Evolutionary conservation across 2,888 invertebrate genomes (phyloP), one percentile per base, ranked within the genome.

Genomic region (Tetrapedia diversipes): DNA sequence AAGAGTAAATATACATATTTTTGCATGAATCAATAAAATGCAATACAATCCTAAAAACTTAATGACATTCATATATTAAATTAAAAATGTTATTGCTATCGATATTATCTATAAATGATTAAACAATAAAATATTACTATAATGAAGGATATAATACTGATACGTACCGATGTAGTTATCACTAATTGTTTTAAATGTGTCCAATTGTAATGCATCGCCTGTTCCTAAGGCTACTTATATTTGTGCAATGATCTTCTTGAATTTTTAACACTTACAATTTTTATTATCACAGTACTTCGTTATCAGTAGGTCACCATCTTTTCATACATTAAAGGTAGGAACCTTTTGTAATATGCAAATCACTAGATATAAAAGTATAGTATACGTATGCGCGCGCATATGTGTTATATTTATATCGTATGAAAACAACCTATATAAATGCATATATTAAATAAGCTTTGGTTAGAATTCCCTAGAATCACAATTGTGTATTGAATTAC

Each of bases 251-350:
- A n/a, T n/a, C n/a, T n/a, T n/a, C n/a, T n/a, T n/a, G 54, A 72
- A 47, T 61, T 22, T 67, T 68, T 61, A 79, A 70, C 80, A 83
- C 69, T 81, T 61, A 57, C 72, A 66, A 77, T 77, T 81, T 79
- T 76, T 83, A 80, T 83, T 86, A 84, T 86, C 86, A 74, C 72
- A 56, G 73, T 82, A 84, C 71, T 80, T 82, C 75, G 49, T 81
- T 86, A 86, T 86, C 84, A 80, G 77, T 86, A 77, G 77, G 84
- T 86, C 86, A 86, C 86, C 86, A 86, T 86, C 86, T 86, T 86
- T 84, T 79, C 76, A 80, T 84, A 85, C 83, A 86, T 86, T 86
- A 86, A 83, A 85, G 59, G 74, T 83, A 80, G 80, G 81, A 71
- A 70, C 75, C 77, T 78, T 76, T 79, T 65, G 54, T 70, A 69